phyloP scores from a whole-genome alignment of 2,113 vertebrate species.

The Cryptotis parvus region DNA sequence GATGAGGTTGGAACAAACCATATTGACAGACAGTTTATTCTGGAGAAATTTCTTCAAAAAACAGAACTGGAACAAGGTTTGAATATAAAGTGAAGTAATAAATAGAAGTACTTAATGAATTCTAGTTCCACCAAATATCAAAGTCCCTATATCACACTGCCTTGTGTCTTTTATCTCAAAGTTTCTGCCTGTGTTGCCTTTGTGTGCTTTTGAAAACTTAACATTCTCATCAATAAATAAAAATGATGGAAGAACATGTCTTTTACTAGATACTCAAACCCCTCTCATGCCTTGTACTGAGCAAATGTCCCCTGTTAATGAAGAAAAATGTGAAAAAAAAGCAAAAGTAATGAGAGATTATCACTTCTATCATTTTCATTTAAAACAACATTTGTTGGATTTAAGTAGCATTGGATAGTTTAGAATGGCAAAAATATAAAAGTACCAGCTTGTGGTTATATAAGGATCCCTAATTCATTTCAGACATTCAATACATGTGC shows the following conservation, averaged over 20 bases:
- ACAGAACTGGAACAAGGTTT: neutral
- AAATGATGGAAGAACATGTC: neutral
- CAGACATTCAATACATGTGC: neutral
- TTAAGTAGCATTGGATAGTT: constrained; percentile 25
- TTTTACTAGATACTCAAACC: neutral
- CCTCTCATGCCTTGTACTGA: neutral
- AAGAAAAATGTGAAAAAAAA: neutral
- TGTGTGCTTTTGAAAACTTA: neutral
- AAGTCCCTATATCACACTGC: neutral
- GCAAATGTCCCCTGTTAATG: neutral
- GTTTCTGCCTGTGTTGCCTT: neutral
- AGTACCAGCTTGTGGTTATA: neutral
- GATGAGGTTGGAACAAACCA: neutral
- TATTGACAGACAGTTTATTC: neutral
- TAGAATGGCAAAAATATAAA: neutral
- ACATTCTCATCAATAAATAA: neutral
- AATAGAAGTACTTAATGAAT: neutral
- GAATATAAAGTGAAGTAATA: constrained; percentile 5
- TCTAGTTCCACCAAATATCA: neutral
- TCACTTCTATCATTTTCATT: neutral
- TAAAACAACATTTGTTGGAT: neutral
- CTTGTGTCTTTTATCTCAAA: neutral
- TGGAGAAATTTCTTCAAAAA: constrained; percentile 1
- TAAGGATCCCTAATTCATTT: neutral
- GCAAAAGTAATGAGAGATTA: neutral